A percentile compares a stretch with the other conserved stretches of the same genome.
These are phyloP conservation scores for Notolabrus celidotus DNA, from an alignment of 2,797 vertebrate species.

Conservation along the genomic window DNA sequence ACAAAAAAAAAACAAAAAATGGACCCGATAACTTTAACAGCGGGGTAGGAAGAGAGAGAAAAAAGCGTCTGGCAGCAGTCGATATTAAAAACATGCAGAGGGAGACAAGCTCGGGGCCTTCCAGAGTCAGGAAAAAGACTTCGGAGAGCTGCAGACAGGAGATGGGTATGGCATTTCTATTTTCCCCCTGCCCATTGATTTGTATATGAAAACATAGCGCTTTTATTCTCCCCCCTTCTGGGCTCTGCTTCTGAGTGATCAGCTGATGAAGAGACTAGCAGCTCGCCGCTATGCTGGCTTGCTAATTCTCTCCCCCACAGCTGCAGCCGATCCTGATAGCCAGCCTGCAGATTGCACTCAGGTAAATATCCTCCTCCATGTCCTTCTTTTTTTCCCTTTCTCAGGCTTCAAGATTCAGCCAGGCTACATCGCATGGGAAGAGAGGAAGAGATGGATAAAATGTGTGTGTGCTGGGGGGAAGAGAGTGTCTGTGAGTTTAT, in stretches of 20 bases:
- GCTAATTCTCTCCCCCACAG: constrained; percentile 99
- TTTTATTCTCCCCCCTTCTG: constrained; percentile 87
- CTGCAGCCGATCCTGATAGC: constrained; percentile 91
- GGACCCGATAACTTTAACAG: constrained; percentile 79
- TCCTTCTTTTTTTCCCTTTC: constrained; percentile 39
- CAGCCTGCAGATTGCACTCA: constrained; percentile 97
- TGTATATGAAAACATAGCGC: constrained; percentile 99
- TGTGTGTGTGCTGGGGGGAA: constrained; percentile 29
- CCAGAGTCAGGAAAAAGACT: constrained; percentile 92
- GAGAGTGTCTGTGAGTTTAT: background rate
- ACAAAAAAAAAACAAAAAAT: constrained; percentile 62
- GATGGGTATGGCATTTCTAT: constrained; percentile 91
- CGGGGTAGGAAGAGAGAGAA: constrained; percentile 64
- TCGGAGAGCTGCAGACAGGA: constrained; percentile 91
- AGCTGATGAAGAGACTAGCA: constrained; percentile 99
- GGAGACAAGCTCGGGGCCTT: constrained; percentile 93
- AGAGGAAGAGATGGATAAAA: constrained; percentile 75
- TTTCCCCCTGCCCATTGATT: constrained; percentile 88
- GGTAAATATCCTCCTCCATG: constrained; percentile 91
- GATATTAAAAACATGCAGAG: constrained; percentile 94
- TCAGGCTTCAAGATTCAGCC: constrained; percentile 89
- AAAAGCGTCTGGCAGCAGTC: constrained; percentile 90
- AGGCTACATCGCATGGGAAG: constrained; percentile 88
- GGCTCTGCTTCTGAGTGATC: constrained; percentile 98
- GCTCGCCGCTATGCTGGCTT: constrained; percentile 99